Conservation (phyloP, 23 tunicate species). For the Botrylloides violaceus region DNA sequence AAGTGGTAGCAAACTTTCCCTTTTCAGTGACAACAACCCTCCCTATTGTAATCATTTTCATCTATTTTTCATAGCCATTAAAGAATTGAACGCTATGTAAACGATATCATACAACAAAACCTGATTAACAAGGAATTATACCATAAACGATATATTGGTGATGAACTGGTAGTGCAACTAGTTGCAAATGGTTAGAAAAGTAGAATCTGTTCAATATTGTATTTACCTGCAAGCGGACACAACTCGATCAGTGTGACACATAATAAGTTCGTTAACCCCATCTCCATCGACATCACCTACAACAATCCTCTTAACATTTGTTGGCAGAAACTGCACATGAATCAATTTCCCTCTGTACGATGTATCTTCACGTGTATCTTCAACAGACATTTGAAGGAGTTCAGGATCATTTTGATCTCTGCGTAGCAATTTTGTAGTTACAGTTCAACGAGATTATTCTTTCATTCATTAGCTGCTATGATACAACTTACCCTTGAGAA, state of each 20-base stretch:
- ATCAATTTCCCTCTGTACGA: background rate
- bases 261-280: conserved; percentile 39
- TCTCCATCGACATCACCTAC: conserved; percentile 63
- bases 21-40: too few species aligned
- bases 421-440: background rate
- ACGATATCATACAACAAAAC: too few species aligned
- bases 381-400: background rate
- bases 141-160: too few species aligned
- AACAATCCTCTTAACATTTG: conserved; percentile 37
- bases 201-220: too few species aligned
- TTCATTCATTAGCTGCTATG: background rate
- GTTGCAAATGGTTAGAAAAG: too few species aligned
- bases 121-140: too few species aligned
- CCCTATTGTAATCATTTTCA: too few species aligned
- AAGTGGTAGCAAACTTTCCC: too few species aligned
- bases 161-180: too few species aligned
- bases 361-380: background rate
- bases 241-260: conserved; percentile 60
- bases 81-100: too few species aligned
- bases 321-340: background rate
- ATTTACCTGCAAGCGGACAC: conserved; percentile 88
- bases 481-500: background rate
- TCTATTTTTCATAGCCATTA: too few species aligned
- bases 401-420: background rate
- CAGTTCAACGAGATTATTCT: background rate